A percentile compares a stretch with the other conserved stretches of the same genome.
Conservation (phyloP, 2,797 vertebrate species). For the Cynopterus sphinx region DNA sequence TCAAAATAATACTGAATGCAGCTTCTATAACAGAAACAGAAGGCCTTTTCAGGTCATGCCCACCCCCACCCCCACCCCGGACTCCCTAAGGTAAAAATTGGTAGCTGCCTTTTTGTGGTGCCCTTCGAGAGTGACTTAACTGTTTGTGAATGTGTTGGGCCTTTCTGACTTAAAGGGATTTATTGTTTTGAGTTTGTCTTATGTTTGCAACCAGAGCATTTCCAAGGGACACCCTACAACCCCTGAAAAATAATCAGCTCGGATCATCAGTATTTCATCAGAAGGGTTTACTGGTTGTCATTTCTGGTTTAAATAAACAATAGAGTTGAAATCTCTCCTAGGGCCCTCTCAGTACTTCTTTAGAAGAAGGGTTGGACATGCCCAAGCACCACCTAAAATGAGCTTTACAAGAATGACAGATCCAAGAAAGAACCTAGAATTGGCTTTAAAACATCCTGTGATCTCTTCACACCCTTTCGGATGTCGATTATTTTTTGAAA, state of each 20-base stretch:
- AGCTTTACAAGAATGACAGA: neutral
- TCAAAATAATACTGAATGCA: neutral
- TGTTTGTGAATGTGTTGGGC: neutral
- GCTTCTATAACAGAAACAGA: conserved; percentile 15
- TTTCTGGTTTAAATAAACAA: neutral
- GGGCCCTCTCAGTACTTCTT: neutral
- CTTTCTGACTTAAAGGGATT: neutral
- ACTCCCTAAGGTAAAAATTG: neutral
- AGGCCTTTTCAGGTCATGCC: neutral
- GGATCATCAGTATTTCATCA: neutral
- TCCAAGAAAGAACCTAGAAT: neutral
- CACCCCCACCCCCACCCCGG: neutral
- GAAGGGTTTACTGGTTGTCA: neutral
- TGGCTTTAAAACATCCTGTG: neutral
- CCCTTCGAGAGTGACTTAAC: neutral
- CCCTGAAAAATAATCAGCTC: neutral
- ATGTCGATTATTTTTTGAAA: neutral
- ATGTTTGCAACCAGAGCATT: neutral
- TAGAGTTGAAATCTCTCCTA: neutral
- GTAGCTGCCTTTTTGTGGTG: neutral
- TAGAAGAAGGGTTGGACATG: neutral
- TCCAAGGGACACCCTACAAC: neutral
- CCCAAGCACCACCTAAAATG: neutral
- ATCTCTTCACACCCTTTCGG: neutral
- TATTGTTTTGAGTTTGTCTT: neutral